Percentiles rank a stretch among this genome's conserved stretches.
These are phyloP conservation scores for Pteropus rufus DNA, from an alignment of 2,797 vertebrate genomes.

Conservation along the genomic window DNA sequence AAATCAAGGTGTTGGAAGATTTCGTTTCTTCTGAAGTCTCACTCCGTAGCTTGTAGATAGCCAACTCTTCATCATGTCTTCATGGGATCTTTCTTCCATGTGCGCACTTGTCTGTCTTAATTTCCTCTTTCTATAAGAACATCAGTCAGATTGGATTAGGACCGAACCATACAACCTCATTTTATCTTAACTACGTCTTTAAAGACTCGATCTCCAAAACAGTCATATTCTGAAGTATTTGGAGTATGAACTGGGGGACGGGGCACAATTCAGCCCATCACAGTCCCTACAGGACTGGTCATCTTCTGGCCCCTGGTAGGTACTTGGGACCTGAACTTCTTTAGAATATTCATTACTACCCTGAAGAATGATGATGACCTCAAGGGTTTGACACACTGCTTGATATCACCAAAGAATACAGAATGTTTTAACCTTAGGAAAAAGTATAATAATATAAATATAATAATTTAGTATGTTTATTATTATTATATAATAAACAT, in stretches of 20 bases:
- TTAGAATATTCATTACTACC: not conserved
- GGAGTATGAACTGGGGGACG: not conserved
- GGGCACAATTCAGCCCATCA: not conserved
- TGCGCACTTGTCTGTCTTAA: not conserved
- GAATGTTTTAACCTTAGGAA: not conserved
- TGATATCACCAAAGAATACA: not conserved
- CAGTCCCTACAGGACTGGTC: not conserved
- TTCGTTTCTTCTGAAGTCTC: not conserved
- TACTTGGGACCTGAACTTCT: not conserved
- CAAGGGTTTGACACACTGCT: not conserved
- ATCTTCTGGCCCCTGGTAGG: not conserved
- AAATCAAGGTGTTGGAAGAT: not conserved
- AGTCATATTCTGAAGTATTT: not conserved
- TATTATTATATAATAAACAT: not conserved
- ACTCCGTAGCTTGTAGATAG: not conserved
- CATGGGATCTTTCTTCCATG: not conserved
- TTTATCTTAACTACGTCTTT: not conserved
- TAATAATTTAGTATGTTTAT: not conserved
- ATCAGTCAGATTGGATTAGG: not conserved
- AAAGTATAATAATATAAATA: not conserved
- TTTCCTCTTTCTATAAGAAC: not conserved
- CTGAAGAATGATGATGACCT: not conserved
- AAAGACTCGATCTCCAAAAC: not conserved
- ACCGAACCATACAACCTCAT: not conserved
- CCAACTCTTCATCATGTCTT: not conserved